phyloP scores from a whole-genome alignment of 53 echinoderm and acorn worm species.

The Stichopus horrens region DNA sequence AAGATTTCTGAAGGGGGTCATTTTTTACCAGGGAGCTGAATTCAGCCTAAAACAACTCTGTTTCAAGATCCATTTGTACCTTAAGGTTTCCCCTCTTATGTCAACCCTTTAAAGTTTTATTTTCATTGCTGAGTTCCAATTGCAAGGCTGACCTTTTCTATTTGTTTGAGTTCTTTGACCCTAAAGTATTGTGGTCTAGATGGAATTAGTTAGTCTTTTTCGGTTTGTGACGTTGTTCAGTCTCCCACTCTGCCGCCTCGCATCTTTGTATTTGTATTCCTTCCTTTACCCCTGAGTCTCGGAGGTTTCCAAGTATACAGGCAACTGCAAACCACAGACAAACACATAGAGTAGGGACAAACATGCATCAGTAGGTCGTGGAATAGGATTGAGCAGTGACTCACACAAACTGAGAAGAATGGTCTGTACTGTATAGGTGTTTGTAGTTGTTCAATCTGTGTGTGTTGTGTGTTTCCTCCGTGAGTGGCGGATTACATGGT shows the following conservation, averaged over 20 bases:
- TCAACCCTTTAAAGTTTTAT: background rate
- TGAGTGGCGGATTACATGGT: too few species aligned
- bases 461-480: too few species aligned
- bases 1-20: too few species aligned
- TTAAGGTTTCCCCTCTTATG: background rate
- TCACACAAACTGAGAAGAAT: background rate
- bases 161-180: background rate
- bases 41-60: too few species aligned
- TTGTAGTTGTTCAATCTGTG: too few species aligned
- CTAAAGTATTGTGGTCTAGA: background rate
- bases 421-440: background rate
- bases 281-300: background rate
- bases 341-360: background rate
- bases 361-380: background rate
- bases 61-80: background rate
- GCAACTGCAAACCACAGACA: conserved; percentile 14
- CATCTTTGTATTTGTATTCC: too few species aligned
- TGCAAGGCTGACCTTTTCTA: background rate
- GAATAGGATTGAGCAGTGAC: background rate
- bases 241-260: too few species aligned
- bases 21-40: too few species aligned
- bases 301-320: conserved; percentile 16
- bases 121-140: background rate
- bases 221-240: background rate
- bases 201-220: background rate